Conservation (phyloP, 2,113 vertebrate genomes). For the Amazona guildingii region DNA sequence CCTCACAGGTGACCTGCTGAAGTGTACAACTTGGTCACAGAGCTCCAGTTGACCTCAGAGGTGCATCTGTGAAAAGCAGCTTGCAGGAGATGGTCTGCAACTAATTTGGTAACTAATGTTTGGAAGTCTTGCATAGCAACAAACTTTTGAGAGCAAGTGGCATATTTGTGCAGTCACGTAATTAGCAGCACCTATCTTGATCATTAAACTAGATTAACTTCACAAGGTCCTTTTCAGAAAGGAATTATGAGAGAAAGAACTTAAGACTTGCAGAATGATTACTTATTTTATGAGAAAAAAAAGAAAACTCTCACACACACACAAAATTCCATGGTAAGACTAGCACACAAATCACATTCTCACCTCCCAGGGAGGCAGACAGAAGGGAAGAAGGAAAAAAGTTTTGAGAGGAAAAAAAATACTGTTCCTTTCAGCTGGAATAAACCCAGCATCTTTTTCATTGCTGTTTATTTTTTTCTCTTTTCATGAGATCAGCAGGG, state of each 20-base stretch:
- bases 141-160: not conserved
- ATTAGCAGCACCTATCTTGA: not conserved
- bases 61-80: not conserved
- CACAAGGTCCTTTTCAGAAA: not conserved
- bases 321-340: not conserved
- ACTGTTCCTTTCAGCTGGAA: slow-evolving; percentile 1
- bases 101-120: not conserved
- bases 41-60: not conserved
- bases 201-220: not conserved
- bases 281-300: not conserved
- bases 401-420: not conserved
- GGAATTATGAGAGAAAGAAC: not conserved
- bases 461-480: slow-evolving; percentile 1
- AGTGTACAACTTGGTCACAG: accelerated
- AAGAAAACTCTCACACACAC: not conserved
- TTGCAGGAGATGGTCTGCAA: not conserved
- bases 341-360: not conserved
- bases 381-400: not conserved
- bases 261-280: not conserved
- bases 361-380: not conserved
- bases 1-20: not conserved
- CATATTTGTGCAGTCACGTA: not conserved
- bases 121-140: not conserved
- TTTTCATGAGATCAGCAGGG: slow-evolving; percentile 51
- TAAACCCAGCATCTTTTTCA: slow-evolving; percentile 28